A percentile compares a stretch with the other conserved stretches of the same genome.
Conservation (phyloP, 2,888 invertebrate genomes). For the Pycnomerus fuliginosus region DNA sequence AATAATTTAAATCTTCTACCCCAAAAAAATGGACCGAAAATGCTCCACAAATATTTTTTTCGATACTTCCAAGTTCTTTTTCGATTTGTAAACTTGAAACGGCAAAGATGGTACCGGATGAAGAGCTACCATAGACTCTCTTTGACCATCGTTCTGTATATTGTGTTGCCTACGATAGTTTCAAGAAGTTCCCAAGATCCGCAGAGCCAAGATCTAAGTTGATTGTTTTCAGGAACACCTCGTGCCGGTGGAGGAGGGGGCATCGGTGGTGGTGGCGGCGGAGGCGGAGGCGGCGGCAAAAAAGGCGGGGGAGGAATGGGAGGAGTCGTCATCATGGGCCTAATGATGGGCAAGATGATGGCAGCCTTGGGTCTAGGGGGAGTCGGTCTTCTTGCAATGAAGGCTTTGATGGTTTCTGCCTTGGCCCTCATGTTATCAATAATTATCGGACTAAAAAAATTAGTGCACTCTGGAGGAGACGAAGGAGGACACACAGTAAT, state of each 20-base stretch:
- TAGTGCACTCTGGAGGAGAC: conserved; percentile 59
- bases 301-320: conserved; percentile 56
- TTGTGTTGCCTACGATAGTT: too few relatives aligned
- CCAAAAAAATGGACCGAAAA: too few relatives aligned
- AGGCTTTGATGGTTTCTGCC: conserved; percentile 62
- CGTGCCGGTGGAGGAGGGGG: conserved; percentile 61
- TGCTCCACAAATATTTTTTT: too few relatives aligned
- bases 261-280: too few relatives aligned
- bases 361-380: conserved; percentile 76
- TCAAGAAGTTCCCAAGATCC: too few relatives aligned
- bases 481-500: conserved; percentile 55
- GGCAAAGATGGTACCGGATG: too few relatives aligned
- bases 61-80: too few relatives aligned
- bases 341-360: conserved; percentile 78
- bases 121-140: too few relatives aligned
- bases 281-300: conserved; percentile 40
- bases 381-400: conserved; percentile 75
- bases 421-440: conserved; percentile 73
- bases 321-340: conserved; percentile 60
- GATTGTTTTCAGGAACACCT: conserved; percentile 57
- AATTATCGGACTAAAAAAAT: conserved; percentile 73
- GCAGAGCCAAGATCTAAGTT: not conserved
- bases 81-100: not conserved
- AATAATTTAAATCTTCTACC: too few relatives aligned
- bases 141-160: too few relatives aligned